phyloP scores from a whole-genome alignment of 2,113 vertebrate species.

The Amphiprion percula region DNA sequence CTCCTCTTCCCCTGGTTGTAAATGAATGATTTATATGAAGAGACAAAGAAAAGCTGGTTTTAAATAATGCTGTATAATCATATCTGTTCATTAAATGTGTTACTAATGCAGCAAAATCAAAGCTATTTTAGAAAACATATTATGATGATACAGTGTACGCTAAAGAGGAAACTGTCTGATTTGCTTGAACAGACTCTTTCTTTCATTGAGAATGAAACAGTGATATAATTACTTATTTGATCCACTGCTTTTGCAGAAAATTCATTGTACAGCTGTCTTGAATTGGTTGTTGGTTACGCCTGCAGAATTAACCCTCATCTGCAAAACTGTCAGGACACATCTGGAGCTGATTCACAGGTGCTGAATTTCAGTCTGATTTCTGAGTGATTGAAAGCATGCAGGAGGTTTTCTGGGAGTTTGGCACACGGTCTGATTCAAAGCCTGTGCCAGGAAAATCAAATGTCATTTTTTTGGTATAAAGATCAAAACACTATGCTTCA shows the following conservation, averaged over 20 bases:
- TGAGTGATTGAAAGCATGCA: slow-evolving; percentile 11
- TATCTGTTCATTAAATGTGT: no score
- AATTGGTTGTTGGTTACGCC: no score
- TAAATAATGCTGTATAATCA: no score
- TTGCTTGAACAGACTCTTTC: no score
- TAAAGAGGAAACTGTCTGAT: no score
- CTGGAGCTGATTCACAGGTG: slow-evolving; percentile 29
- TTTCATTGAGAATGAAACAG: background rate
- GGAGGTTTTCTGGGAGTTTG: slow-evolving; percentile 5
- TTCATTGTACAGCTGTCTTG: background rate
- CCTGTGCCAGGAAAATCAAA: background rate
- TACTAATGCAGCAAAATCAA: no score
- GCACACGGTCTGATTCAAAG: slow-evolving; percentile 32
- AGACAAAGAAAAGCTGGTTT: no score
- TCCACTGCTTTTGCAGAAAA: background rate
- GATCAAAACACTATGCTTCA: background rate
- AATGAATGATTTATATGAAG: no score
- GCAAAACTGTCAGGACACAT: slow-evolving; percentile 8
- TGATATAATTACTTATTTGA: background rate
- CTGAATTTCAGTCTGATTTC: slow-evolving; percentile 42
- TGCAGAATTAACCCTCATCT: no score
- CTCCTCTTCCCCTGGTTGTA: no score
- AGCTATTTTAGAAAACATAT: no score
- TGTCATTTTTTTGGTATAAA: background rate
- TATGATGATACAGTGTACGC: no score